Evolutionary conservation across 1,140 invertebrate species (phyloP).

Genomic region (Drosophila bocki): DNA sequence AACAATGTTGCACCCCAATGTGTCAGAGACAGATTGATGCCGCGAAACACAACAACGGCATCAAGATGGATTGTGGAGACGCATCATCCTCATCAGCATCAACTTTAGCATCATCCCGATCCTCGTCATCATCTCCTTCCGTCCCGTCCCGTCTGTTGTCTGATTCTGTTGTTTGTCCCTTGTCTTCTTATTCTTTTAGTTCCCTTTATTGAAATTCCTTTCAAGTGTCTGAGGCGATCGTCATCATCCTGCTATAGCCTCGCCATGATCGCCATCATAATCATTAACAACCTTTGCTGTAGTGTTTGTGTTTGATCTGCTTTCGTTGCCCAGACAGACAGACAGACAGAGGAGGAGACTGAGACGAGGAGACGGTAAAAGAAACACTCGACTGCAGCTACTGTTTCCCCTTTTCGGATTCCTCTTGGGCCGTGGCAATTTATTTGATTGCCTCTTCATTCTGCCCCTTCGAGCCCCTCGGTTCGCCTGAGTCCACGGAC

Average conservation of each 20-base stretch:
- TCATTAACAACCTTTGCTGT: constrained; percentile 48
- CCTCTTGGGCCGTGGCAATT: constrained; percentile 60
- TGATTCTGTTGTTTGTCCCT: constrained; percentile 41
- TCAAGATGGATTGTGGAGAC: constrained; percentile 38
- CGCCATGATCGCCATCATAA: constrained; percentile 32
- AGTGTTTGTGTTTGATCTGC: constrained; percentile 47
- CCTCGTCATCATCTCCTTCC: constrained; percentile 5
- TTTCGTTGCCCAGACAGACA: constrained; percentile 29
- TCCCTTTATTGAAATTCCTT: constrained; percentile 73
- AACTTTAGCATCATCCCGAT: constrained; percentile 12
- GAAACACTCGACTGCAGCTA: constrained; percentile 49
- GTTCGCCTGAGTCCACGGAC: constrained; percentile 34
- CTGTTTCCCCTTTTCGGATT: constrained; percentile 54
- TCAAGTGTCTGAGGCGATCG: constrained; percentile 54
- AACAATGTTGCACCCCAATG: constrained; percentile 70
- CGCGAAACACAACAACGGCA: constrained; percentile 42
- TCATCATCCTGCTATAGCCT: constrained; percentile 39
- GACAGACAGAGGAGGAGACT: constrained; percentile 6
- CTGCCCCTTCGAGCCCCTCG: constrained; percentile 3
- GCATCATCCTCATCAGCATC: constrained; percentile 36
- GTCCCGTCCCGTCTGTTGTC: constrained; percentile 13
- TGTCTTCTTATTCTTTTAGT: constrained; percentile 20
- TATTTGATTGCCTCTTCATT: constrained; percentile 80
- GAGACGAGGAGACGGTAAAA: background rate
- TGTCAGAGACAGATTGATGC: constrained; percentile 71